These are phyloP conservation scores for Plutomurus gul DNA, from an alignment of 1,140 invertebrate genomes.

Conservation along the genomic window DNA sequence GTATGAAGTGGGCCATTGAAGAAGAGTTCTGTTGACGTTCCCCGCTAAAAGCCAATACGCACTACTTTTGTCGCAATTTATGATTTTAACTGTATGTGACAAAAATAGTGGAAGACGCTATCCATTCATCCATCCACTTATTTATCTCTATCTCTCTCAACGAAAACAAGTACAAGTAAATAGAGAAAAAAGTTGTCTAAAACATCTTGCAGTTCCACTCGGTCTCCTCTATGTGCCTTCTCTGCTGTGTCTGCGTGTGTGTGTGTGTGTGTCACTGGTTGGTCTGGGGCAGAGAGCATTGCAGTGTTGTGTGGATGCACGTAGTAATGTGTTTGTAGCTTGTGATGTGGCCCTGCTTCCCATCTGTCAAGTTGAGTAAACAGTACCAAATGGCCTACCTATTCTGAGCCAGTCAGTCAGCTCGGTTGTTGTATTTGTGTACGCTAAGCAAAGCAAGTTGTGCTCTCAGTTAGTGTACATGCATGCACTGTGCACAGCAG, in stretches of 20 bases:
- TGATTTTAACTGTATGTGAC: neutral
- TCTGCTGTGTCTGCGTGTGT: too few relatives aligned
- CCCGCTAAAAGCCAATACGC: neutral
- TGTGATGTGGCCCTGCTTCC: conserved; percentile 50
- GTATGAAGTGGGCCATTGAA: too few relatives aligned
- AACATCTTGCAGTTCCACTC: too few relatives aligned
- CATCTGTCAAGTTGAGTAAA: conserved; percentile 57
- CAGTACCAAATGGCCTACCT: conserved; percentile 55
- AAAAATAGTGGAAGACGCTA: neutral
- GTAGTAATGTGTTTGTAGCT: conserved; percentile 32
- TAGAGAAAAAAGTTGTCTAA: neutral
- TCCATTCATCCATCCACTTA: neutral
- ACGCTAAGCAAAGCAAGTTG: neutral
- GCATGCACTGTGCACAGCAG: neutral
- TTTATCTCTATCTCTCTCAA: neutral
- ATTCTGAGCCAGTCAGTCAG: neutral
- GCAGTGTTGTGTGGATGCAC: conserved; percentile 1
- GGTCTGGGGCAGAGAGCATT: too few relatives aligned
- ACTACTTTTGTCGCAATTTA: conserved; percentile 13
- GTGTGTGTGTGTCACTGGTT: too few relatives aligned
- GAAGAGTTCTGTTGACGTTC: neutral
- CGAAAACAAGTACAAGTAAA: neutral
- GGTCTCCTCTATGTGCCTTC: too few relatives aligned
- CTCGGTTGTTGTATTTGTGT: neutral
- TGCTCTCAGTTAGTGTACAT: neutral